Percentiles rank a stretch among this genome's conserved stretches.
Conservation (phyloP, 2,113 vertebrate genomes). For the Eulemur macaco region DNA sequence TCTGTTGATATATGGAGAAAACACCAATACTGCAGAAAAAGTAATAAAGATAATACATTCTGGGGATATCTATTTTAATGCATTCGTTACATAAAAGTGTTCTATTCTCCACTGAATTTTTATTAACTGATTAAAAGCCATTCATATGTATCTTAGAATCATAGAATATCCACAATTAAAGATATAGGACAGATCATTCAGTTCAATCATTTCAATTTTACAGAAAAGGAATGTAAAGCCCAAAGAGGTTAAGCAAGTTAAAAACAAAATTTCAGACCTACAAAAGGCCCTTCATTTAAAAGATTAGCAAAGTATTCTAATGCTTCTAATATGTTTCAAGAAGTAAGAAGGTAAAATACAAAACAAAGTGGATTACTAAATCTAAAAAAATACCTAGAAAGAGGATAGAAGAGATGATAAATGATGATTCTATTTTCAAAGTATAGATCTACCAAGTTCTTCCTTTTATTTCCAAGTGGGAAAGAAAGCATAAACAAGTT, state of each 20-base stretch:
- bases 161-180: neutral
- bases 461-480: neutral
- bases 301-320: neutral
- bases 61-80: neutral
- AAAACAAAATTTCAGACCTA: constrained; percentile 27
- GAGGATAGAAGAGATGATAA: neutral
- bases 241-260: neutral
- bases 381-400: neutral
- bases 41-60: neutral
- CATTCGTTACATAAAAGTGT: neutral
- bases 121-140: constrained; percentile 22
- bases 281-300: neutral
- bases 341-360: neutral
- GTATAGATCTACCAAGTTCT: neutral
- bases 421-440: neutral
- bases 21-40: neutral
- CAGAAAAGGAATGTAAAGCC: constrained; percentile 1
- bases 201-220: neutral
- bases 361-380: neutral
- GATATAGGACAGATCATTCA: neutral
- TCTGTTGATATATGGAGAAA: constrained; percentile 5
- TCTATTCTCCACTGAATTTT: neutral
- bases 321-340: neutral
- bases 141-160: neutral
- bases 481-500: neutral